phyloP scores from a whole-genome alignment of 2,888 invertebrate species.

The Rhagonycha lutea region DNA sequence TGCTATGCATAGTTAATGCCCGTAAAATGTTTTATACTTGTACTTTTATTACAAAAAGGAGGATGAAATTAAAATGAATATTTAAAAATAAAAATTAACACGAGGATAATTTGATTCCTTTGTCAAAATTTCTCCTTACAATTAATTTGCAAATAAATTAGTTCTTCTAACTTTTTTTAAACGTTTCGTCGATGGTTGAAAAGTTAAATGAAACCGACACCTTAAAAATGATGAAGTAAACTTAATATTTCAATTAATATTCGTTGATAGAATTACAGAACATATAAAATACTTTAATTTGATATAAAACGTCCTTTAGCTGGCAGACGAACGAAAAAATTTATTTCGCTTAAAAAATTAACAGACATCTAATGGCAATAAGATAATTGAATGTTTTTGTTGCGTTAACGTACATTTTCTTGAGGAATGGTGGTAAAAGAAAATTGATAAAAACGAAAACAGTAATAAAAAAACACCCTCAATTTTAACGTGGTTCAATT shows the following conservation, averaged over 20 bases:
- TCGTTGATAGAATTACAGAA: not conserved
- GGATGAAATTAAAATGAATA: slow-evolving; percentile 23
- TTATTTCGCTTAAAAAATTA: not conserved
- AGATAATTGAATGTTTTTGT: not conserved
- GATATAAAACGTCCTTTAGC: not conserved
- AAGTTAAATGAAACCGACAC: not conserved
- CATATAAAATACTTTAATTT: not conserved
- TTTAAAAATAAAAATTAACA: slow-evolving; percentile 10
- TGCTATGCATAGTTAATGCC: slow-evolving; percentile 50
- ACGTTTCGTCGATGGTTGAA: not conserved
- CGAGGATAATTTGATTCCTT: not conserved
- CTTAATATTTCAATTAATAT: not conserved
- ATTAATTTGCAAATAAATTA: not conserved
- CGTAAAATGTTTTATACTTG: slow-evolving; percentile 49
- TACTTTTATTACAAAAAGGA: slow-evolving; percentile 45
- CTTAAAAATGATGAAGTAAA: not conserved
- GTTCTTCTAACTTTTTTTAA: not conserved
- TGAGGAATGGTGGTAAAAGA: not conserved
- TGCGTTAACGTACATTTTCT: not conserved
- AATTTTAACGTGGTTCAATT: slow-evolving; percentile 26
- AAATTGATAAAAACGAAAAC: slow-evolving; percentile 1
- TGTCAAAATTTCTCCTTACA: not conserved
- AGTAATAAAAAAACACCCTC: not conserved
- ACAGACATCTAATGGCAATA: not conserved
- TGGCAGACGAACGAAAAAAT: not conserved